Evolutionary conservation across 2,797 vertebrate genomes (phyloP), one percentile per base, ranked within the genome.

Genomic region (Rhodeus uyekii): DNA sequence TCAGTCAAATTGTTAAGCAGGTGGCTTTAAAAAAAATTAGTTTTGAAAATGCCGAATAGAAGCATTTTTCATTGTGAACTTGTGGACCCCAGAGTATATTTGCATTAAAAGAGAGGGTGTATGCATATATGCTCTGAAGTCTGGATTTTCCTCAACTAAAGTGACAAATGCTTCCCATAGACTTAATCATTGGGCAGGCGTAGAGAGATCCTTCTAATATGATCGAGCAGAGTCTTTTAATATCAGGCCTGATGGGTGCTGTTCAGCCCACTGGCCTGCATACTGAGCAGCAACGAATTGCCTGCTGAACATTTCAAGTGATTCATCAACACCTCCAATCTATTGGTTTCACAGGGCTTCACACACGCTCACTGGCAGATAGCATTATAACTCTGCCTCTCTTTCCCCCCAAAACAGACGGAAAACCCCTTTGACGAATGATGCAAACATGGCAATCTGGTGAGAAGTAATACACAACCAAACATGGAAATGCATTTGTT

Each of bases 211-310:
- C 88, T 89, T 90, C 91, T 93, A 93, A 94, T 94, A 90, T 90
- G 90, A 93, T 93, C 92, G 90, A 92, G 93, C 90, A 91, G 89
- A 92, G 92, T 91, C 92, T 92, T 95, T 95, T 95, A 95, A 95
- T 94, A 95, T 92, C 91, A 92, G 92, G 87, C 87, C 87, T 88
- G 79, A 90, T 88, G 84, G 88, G 91, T 90, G 92, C 90, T 88
- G 90, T 89, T 92, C 91, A 93, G 92, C 88, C 90, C 91, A 93
- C 91, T 91, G 84, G 91, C 92, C 92, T 95, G 93, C 93, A 95
- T 94, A 94, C 93, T 92, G 93, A 95, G 92, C 92, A 93, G 93
- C 92, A 89, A 90, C 90, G 91, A 91, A 94, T 94, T 94, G 93
- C 92, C 92, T 94, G 91, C 92, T 91, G 91, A 93, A 93, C 92